A percentile compares a stretch with the other conserved stretches of the same genome.
These are phyloP conservation scores for Ibidorhyncha struthersii DNA, from an alignment of 2,113 vertebrate species.

Conservation along the genomic window DNA sequence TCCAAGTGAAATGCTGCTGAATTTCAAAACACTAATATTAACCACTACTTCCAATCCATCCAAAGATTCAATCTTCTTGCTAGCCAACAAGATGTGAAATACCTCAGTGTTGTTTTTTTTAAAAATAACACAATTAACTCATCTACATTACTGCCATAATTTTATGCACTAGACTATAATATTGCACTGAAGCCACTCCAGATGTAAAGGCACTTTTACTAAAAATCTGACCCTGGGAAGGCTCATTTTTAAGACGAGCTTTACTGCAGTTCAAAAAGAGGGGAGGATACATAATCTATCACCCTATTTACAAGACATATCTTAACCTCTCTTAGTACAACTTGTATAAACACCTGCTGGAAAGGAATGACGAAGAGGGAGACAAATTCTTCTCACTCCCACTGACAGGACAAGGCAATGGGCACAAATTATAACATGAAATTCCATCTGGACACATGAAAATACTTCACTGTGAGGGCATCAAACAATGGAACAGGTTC, in stretches of 20 bases:
- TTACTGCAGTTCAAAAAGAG: background rate
- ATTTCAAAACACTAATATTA: slow-evolving; percentile 16
- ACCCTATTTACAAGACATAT: background rate
- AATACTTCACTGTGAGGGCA: background rate
- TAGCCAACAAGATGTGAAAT: background rate
- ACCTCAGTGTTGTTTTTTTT: background rate
- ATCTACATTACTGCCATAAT: background rate
- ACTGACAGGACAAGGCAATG: background rate
- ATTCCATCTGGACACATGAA: background rate
- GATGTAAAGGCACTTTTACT: background rate
- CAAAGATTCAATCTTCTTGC: background rate
- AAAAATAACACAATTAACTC: background rate
- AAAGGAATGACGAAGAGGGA: background rate
- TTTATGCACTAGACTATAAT: background rate
- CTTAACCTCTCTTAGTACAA: slow-evolving; percentile 21
- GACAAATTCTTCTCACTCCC: background rate
- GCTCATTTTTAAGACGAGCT: slow-evolving; percentile 15
- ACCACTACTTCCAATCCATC: background rate
- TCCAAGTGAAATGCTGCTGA: slow-evolving; percentile 22
- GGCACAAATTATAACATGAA: background rate
- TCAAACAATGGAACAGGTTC: background rate
- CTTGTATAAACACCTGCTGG: background rate
- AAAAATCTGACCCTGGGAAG: background rate
- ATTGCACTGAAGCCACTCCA: background rate
- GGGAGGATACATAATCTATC: background rate